Conservation (phyloP, 2,888 invertebrate species). For the Dicroscelio sp. region DNA sequence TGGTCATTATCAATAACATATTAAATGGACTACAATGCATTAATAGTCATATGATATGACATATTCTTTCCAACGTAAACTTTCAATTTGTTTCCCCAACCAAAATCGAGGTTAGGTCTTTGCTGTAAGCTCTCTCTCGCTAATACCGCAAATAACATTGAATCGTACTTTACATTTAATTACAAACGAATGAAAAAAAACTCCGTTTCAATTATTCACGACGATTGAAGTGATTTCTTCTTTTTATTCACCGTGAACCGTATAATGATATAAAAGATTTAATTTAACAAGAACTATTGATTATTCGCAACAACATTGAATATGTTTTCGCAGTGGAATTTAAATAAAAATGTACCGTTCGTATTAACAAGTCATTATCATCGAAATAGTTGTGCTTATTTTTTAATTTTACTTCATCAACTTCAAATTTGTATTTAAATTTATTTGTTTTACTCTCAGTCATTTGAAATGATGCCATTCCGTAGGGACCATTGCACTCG, state of each 20-base stretch:
- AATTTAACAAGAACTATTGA: neutral
- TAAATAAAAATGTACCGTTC: too few species aligned
- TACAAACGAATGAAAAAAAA: neutral
- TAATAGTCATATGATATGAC: too few species aligned
- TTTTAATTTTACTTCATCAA: too few species aligned
- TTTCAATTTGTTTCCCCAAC: too few species aligned
- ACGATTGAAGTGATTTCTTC: neutral
- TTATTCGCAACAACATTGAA: neutral
- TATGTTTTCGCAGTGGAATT: neutral
- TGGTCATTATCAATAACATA: too few species aligned
- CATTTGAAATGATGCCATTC: conserved; percentile 52
- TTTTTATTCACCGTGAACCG: neutral
- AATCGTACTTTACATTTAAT: conserved; percentile 24
- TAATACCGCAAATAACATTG: neutral
- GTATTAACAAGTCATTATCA: too few species aligned
- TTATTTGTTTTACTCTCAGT: conserved; percentile 23
- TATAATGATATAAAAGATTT: conserved; percentile 8
- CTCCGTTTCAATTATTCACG: conserved; percentile 9
- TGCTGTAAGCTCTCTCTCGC: neutral
- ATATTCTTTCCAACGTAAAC: too few species aligned
- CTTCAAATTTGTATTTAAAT: too few species aligned
- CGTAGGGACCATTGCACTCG: conserved; percentile 57
- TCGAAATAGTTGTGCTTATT: too few species aligned
- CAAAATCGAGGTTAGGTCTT: neutral
- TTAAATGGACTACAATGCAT: too few species aligned